Evolutionary conservation across 2,113 vertebrate species (phyloP).

Genomic region (Apteryx mantelli): DNA sequence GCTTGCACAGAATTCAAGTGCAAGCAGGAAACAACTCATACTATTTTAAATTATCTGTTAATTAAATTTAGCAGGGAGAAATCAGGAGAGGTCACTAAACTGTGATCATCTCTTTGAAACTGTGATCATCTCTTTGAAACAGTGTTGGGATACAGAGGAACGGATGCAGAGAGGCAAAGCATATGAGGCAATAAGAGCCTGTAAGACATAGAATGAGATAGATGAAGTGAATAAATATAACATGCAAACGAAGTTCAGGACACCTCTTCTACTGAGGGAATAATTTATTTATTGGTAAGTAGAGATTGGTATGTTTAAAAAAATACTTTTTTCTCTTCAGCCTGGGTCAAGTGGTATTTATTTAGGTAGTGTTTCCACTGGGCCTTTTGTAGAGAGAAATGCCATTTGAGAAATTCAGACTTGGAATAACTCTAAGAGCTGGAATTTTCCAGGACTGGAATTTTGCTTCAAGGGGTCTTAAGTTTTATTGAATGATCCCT

Average conservation of each 20-base stretch:
- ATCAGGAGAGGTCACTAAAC: constrained; percentile 15
- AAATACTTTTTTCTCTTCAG: not conserved
- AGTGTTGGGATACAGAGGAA: not conserved
- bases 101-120: constrained; percentile 1
- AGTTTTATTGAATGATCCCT: constrained; percentile 35
- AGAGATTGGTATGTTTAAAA: not conserved
- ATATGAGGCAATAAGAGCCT: not conserved
- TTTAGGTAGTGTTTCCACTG: not conserved
- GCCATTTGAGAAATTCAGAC: not conserved
- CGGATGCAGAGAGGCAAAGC: not conserved
- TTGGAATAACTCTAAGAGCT: not conserved
- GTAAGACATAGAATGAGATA: constrained; percentile 5
- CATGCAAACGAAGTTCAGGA: not conserved
- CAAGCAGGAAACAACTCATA: constrained; percentile 12
- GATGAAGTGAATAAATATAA: not conserved
- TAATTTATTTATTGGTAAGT: not conserved
- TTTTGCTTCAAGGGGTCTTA: constrained; percentile 52
- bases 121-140: constrained; percentile 19
- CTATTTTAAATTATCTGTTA: constrained; percentile 25
- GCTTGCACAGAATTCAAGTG: constrained; percentile 2
- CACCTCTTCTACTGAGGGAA: not conserved
- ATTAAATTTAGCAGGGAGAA: constrained; percentile 20
- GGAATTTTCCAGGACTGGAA: constrained; percentile 35
- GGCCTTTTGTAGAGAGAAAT: not conserved
- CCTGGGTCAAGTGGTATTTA: not conserved